Base-by-base conservation (phyloP, 2,888 invertebrate species). In the Eupithecia vulgata region DNA sequence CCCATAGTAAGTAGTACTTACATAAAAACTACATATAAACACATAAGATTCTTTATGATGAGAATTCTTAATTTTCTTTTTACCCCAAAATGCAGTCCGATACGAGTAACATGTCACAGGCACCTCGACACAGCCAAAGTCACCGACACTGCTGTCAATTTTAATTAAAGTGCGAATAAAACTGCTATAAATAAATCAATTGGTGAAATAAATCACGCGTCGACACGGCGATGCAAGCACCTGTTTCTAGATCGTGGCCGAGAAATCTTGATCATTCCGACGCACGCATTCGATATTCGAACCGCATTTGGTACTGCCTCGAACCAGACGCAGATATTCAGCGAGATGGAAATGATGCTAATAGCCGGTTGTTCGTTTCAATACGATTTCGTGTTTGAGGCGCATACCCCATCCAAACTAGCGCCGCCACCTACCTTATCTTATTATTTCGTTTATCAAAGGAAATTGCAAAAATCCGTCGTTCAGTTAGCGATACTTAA, bases 231-330 rank as follows among this genome's bases (percentile, higher is more conserved):
- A 77, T 77, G 67, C 75, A 70, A 83, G 87, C 92, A 92, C 92
- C 92, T 92, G 92, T 91, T 92, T 90, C 85, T 90, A 88, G 90
- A 91, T 90, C 90, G 89, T 88, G 91, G 87, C 87, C 90, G 87
- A 89, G 87, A 87, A 88, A 91, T 91, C 91, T 89, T 88, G 88
- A 90, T 90, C 83, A 81, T 85, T 80, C 81, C 84, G 82, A 80
- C 83, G 72, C 74, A 81, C 83, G 83, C 85, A 87, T 89, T 90
- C 85, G 81, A 79, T 79, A 93, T 93, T 88, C 92, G 81, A 74
- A 79, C 79, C 88, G 84, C 90, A 65, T 65, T 40, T 65, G 37
- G 90, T 91, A 76, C 82, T 80, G 87, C 86, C 81, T 81, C 82
- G 84, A 85, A 85, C 59, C 35, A 42, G 12, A 66, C 71, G 35